Evolutionary conservation across 2,797 vertebrate genomes (phyloP).

Genomic region (Ctenopoma kingsleyae): DNA sequence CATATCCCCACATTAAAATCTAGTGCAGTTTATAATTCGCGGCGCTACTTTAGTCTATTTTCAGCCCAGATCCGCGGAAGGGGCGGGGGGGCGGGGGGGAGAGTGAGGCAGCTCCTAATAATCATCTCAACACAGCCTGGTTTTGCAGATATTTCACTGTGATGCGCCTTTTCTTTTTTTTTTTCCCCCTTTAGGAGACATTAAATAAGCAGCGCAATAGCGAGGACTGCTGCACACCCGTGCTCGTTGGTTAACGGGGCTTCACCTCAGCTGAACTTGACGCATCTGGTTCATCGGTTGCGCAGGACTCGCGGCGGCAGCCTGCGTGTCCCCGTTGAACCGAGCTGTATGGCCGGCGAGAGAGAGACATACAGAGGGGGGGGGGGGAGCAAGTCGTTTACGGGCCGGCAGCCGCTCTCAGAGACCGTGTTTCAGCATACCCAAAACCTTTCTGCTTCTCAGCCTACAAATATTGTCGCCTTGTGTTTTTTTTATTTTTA

Average conservation of each 20-base stretch:
- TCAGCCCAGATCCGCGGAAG: conserved; percentile 39
- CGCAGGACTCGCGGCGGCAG: conserved; percentile 59
- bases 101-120: conserved; percentile 56
- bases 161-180: conserved; percentile 29
- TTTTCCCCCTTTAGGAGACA: conserved; percentile 34
- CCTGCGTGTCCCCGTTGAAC: conserved; percentile 74
- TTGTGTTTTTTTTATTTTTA: neutral
- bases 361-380: neutral
- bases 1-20: neutral
- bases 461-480: conserved; percentile 13
- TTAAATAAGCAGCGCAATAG: conserved; percentile 48
- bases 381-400: neutral
- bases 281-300: conserved; percentile 73
- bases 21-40: neutral
- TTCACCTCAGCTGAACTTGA: conserved; percentile 87
- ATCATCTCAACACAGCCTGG: conserved; percentile 38
- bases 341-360: conserved; percentile 50
- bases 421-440: conserved; percentile 2
- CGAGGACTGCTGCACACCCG: conserved; percentile 31
- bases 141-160: conserved; percentile 51
- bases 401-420: conserved; percentile 6
- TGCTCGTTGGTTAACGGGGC: conserved; percentile 78
- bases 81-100: conserved; percentile 28
- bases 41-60: neutral
- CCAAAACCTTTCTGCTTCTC: neutral